A percentile compares a stretch with the other conserved stretches of the same genome.
Evolutionary conservation across 2,888 invertebrate species (phyloP).

Genomic region (Ectemnius cavifrons): DNA sequence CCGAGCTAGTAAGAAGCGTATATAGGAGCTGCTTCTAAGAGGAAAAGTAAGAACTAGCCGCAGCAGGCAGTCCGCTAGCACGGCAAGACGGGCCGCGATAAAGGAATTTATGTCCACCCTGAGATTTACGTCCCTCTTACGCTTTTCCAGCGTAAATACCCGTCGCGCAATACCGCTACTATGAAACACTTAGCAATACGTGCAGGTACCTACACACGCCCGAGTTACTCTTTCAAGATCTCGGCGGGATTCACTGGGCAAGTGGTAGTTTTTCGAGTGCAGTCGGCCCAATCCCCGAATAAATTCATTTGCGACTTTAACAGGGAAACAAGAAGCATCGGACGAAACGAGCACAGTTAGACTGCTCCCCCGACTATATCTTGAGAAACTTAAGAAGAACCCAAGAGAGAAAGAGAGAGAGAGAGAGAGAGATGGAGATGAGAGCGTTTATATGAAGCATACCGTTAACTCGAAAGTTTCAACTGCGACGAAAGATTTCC

Average conservation of each 20-base stretch:
- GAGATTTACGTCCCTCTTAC: slow-evolving; percentile 67
- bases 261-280: slow-evolving; percentile 9
- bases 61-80: slow-evolving; percentile 25
- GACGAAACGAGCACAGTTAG: slow-evolving; percentile 19
- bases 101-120: slow-evolving; percentile 69
- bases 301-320: background rate
- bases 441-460: slow-evolving; percentile 20
- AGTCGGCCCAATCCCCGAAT: slow-evolving; percentile 19
- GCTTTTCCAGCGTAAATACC: slow-evolving; percentile 56
- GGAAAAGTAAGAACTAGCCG: slow-evolving; percentile 54
- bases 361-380: slow-evolving; percentile 2
- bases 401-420: too few relatives aligned
- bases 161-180: slow-evolving; percentile 27
- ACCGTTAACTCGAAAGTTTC: slow-evolving; percentile 9
- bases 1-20: slow-evolving; percentile 36
- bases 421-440: background rate
- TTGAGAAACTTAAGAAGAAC: background rate
- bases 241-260: too few relatives aligned
- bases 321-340: slow-evolving; percentile 12
- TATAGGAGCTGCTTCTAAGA: slow-evolving; percentile 15
- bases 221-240: background rate
- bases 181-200: slow-evolving; percentile 14
- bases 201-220: background rate
- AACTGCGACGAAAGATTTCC: background rate
- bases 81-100: slow-evolving; percentile 63